Evolutionary conservation across 1,140 invertebrate species (phyloP).

Genomic region (Cecropterus lyciades): DNA sequence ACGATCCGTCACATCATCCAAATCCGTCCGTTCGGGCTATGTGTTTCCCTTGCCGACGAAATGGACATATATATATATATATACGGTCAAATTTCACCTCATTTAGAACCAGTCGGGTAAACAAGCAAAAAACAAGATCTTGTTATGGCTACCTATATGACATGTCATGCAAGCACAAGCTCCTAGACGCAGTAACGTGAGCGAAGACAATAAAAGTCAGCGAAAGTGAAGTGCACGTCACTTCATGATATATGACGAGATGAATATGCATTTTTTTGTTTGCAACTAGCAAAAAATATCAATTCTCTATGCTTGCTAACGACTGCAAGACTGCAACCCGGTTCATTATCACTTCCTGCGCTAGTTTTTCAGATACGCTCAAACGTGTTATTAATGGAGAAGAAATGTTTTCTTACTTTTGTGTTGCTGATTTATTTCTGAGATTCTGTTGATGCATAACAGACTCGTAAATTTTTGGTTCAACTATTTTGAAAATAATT

Average conservation of each 20-base stretch:
- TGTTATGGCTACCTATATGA: neutral
- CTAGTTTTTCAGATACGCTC: neutral
- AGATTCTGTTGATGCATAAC: too few species aligned
- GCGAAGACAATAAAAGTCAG: slow-evolving; percentile 14
- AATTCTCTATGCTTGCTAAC: slow-evolving; percentile 14
- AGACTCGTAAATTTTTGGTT: too few species aligned
- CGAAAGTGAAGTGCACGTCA: slow-evolving; percentile 16
- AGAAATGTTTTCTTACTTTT: neutral
- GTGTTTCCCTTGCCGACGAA: too few species aligned
- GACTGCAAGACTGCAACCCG: neutral
- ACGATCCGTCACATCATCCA: too few species aligned
- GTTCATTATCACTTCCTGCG: slow-evolving; percentile 20
- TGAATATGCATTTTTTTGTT: slow-evolving; percentile 19
- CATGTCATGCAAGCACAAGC: neutral
- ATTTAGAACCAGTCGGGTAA: too few species aligned
- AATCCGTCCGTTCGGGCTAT: too few species aligned
- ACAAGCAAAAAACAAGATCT: too few species aligned
- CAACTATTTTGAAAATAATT: too few species aligned
- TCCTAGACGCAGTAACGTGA: slow-evolving; percentile 12
- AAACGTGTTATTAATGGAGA: neutral
- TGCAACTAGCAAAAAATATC: slow-evolving; percentile 15
- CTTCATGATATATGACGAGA: slow-evolving; percentile 16
- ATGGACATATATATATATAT: too few species aligned
- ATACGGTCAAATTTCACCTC: too few species aligned
- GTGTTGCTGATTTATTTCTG: too few species aligned